Evolutionary conservation across 2,888 invertebrate genomes (phyloP), one percentile per base, ranked within the genome.

Genomic region (Spodoptera littoralis): DNA sequence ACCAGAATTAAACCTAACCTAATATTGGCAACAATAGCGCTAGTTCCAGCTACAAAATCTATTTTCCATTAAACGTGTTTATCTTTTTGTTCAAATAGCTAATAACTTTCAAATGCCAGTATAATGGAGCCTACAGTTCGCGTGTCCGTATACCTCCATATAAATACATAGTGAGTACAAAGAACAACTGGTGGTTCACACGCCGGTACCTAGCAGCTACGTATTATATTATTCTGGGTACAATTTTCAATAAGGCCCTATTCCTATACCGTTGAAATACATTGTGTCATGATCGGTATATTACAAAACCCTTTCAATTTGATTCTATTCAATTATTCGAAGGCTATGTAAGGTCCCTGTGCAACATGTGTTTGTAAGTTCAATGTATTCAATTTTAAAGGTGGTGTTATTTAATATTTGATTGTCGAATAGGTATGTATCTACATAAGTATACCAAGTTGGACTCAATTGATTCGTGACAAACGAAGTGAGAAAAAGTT

Each of bases 121-220:
- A 67, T 53, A 60, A 65, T 73, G 65, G 66, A 51, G 55, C 58
- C 60, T 66, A 70, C 68, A 59, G 68, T 72, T 76, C 69, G 80
- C 81, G 80, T 81, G 80, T 70, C 76, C 66, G 67, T 60, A 55
- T 73, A 71, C 63, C 53, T 62, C 36, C 44, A 58, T n/a, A 44
- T 52, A 57, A 36, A 49, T 65, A 66, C 47, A 65, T 61, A 70
- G 68, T 48, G 73, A 69, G 62, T 74, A 67, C 72, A 71, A 69
- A 50, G 60, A 65, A 65, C 79, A 77, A 52, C 56, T 82, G 84
- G 60, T 68, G 59, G 67, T 76, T 84, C 83, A 72, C 84, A 83
- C 76, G 69, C 49, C 22, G 46, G 51, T 60, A 58, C 44, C 60
- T 53, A 43, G 18, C 41, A 52, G 49, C 49, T 72, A 42, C 47